Evolutionary conservation across 2,113 vertebrate genomes (phyloP).

Genomic region (Ranitomeya imitator): DNA sequence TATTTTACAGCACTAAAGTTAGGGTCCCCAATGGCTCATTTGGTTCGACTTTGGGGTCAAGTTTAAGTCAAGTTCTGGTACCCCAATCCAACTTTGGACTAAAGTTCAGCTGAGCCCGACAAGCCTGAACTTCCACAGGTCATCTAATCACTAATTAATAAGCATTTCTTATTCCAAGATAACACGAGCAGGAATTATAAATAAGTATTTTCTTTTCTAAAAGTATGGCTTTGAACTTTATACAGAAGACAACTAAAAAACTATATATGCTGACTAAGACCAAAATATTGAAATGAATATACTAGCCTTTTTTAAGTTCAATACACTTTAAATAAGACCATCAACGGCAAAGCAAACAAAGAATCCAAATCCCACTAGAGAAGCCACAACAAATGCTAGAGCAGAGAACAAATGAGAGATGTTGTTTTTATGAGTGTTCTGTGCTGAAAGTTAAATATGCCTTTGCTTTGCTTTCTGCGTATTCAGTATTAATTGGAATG

Average conservation of each 20-base stretch:
- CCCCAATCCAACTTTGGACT: no score
- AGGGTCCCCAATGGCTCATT: no score
- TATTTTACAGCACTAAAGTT: no score
- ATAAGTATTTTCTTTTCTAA: background rate
- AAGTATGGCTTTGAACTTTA: background rate
- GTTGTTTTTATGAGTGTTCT: conserved; percentile 55
- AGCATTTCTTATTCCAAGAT: no score
- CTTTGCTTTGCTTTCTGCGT: conserved; percentile 57
- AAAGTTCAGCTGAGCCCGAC: no score
- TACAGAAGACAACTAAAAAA: background rate
- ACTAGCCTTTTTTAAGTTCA: conserved; percentile 55
- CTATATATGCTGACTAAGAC: conserved; percentile 40
- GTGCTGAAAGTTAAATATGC: conserved; percentile 54
- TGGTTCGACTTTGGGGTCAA: no score
- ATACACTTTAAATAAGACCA: conserved; percentile 52
- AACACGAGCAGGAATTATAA: background rate
- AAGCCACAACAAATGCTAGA: background rate
- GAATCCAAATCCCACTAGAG: conserved; percentile 54
- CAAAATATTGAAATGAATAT: conserved; percentile 55
- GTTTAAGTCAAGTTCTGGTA: no score
- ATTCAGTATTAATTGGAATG: conserved; percentile 58
- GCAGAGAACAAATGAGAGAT: background rate
- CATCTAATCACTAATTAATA: no score
- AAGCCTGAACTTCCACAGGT: no score
- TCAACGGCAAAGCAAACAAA: conserved; percentile 63